Conservation (phyloP, 2,113 vertebrate genomes). For the Indicator indicator region DNA sequence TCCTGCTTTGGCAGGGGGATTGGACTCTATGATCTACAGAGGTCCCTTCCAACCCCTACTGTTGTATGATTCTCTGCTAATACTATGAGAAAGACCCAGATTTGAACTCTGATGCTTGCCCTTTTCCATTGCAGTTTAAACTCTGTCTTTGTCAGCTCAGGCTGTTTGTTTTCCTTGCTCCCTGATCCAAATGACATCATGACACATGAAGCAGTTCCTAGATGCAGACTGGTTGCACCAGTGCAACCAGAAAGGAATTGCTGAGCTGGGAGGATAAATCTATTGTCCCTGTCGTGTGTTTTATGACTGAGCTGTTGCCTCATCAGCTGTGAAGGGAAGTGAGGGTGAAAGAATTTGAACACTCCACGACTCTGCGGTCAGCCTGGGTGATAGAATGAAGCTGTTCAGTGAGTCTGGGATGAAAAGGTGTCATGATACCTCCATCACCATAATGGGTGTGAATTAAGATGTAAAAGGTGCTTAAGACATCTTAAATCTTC, state of each 20-base stretch:
- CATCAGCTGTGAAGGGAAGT: background rate
- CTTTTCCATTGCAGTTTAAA: background rate
- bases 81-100: background rate
- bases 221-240: accelerated
- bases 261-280: conserved; percentile 38
- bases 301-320: background rate
- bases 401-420: background rate
- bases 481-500: background rate
- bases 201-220: background rate
- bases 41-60: too few relatives aligned
- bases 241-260: background rate
- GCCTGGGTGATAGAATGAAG: background rate
- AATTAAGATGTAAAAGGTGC: background rate
- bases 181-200: background rate
- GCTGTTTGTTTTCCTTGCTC: background rate
- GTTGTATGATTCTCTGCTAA: background rate
- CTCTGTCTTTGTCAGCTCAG: background rate
- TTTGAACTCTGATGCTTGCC: background rate
- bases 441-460: background rate
- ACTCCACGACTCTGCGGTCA: background rate
- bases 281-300: background rate
- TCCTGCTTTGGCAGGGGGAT: too few relatives aligned
- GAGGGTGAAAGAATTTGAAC: background rate
- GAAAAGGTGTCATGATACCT: accelerated
- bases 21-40: too few relatives aligned